Conservation (phyloP, 2,888 invertebrate genomes). For the Listrodromus nycthemerus region DNA sequence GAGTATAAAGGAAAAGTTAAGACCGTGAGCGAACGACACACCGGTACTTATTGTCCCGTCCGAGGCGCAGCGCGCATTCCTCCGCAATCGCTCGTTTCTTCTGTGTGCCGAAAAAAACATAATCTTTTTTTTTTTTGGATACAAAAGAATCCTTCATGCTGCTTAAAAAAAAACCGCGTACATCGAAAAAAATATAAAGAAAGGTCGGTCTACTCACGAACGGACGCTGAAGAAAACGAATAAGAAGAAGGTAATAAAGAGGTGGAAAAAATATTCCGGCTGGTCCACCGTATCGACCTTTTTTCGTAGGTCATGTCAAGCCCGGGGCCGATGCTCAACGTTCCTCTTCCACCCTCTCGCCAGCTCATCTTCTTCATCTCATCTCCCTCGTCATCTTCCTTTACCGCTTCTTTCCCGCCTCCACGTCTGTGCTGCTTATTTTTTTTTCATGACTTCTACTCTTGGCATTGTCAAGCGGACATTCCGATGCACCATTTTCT, state of each 20-base stretch:
- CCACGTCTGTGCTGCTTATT: slow-evolving; percentile 9
- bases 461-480: slow-evolving; percentile 41
- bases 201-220: slow-evolving; percentile 40
- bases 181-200: not conserved
- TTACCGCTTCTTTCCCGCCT: not conserved
- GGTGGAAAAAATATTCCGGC: slow-evolving; percentile 44
- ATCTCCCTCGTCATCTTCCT: slow-evolving; percentile 39
- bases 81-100: slow-evolving; percentile 25
- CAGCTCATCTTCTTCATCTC: not conserved
- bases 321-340: slow-evolving; percentile 40
- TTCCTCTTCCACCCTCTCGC: not conserved
- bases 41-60: slow-evolving; percentile 39
- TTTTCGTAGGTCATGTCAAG: slow-evolving; percentile 35
- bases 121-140: slow-evolving; percentile 25
- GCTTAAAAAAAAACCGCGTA: not conserved
- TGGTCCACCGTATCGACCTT: slow-evolving; percentile 47
- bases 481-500: slow-evolving; percentile 41
- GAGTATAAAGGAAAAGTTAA: slow-evolving; percentile 49
- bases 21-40: slow-evolving; percentile 40
- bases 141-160: slow-evolving; percentile 45
- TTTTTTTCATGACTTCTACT: slow-evolving; percentile 35
- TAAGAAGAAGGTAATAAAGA: slow-evolving; percentile 4
- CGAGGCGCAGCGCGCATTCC: slow-evolving; percentile 6
- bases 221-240: slow-evolving; percentile 56
- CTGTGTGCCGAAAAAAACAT: slow-evolving; percentile 12